These are phyloP conservation scores for Echinometra lucunter DNA, from an alignment of 53 echinoderm and acorn worm species.

Conservation along the genomic window DNA sequence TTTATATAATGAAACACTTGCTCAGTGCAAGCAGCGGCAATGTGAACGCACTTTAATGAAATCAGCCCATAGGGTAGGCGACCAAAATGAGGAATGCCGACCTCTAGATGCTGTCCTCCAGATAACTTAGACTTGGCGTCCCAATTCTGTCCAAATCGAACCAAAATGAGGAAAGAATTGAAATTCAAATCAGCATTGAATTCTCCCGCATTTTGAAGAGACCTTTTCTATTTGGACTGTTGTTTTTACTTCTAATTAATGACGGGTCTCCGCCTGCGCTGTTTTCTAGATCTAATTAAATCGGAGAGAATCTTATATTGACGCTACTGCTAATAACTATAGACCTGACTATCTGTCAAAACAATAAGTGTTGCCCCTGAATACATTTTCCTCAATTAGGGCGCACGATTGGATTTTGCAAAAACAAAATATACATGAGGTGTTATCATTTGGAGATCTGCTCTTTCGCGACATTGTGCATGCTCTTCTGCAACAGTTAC, in stretches of 20 bases:
- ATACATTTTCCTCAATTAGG: background rate
- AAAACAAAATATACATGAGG: constrained; percentile 25
- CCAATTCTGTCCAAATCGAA: constrained; percentile 20
- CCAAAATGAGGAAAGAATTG: constrained; percentile 14
- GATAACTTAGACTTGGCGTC: background rate
- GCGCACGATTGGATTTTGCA: background rate
- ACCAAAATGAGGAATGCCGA: constrained; percentile 19
- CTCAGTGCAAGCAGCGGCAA: background rate
- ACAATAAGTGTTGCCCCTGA: background rate
- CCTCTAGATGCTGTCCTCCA: background rate
- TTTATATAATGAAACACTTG: no score
- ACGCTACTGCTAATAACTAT: background rate
- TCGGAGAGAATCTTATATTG: constrained; percentile 5
- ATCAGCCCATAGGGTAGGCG: constrained; percentile 38
- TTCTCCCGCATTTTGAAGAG: background rate
- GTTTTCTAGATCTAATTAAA: background rate
- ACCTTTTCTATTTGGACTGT: background rate
- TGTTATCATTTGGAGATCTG: background rate
- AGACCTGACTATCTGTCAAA: background rate
- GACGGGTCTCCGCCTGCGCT: constrained; percentile 8
- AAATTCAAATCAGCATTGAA: background rate
- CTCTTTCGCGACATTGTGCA: background rate
- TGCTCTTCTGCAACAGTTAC: background rate
- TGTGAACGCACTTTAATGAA: constrained; percentile 20
- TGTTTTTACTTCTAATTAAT: constrained; percentile 39